These are phyloP conservation scores for Aphodius sticticus DNA, from an alignment of 2,888 invertebrate genomes.

Conservation along the genomic window DNA sequence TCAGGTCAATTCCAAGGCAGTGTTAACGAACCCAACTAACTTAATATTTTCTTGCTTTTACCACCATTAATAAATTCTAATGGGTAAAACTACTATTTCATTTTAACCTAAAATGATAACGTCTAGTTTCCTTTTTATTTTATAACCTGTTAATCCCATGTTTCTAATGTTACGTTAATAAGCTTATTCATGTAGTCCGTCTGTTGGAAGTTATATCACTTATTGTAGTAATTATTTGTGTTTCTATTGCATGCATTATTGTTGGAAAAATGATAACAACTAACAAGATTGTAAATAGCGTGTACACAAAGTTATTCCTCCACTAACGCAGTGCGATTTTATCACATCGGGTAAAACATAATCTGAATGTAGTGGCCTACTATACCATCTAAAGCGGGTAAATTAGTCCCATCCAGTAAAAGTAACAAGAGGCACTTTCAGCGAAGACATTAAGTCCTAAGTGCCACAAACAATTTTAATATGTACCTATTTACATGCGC, in stretches of 20 bases:
- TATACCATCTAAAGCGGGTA: slow-evolving; percentile 24
- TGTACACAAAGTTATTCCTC: slow-evolving; percentile 4
- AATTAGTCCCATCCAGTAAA: slow-evolving; percentile 41
- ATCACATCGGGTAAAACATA: slow-evolving; percentile 55
- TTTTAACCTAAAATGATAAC: too few relatives aligned
- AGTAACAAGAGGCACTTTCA: slow-evolving; percentile 58
- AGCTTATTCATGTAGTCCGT: too few relatives aligned
- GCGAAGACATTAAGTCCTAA: slow-evolving; percentile 51
- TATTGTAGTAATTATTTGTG: not conserved
- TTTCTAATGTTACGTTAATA: too few relatives aligned
- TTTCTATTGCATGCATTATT: not conserved
- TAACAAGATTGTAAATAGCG: not conserved
- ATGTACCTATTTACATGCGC: slow-evolving; percentile 43
- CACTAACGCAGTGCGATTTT: slow-evolving; percentile 38
- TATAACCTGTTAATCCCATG: too few relatives aligned
- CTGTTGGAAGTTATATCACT: not conserved
- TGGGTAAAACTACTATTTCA: too few relatives aligned
- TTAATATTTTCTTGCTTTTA: too few relatives aligned
- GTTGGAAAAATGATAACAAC: not conserved
- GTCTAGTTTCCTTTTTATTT: too few relatives aligned
- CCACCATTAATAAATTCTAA: too few relatives aligned
- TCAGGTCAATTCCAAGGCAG: too few relatives aligned
- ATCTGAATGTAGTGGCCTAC: slow-evolving; percentile 15
- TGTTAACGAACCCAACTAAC: too few relatives aligned
- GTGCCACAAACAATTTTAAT: slow-evolving; percentile 53